Conservation (phyloP, 2,797 vertebrate genomes). For the Coilia nasus region DNA sequence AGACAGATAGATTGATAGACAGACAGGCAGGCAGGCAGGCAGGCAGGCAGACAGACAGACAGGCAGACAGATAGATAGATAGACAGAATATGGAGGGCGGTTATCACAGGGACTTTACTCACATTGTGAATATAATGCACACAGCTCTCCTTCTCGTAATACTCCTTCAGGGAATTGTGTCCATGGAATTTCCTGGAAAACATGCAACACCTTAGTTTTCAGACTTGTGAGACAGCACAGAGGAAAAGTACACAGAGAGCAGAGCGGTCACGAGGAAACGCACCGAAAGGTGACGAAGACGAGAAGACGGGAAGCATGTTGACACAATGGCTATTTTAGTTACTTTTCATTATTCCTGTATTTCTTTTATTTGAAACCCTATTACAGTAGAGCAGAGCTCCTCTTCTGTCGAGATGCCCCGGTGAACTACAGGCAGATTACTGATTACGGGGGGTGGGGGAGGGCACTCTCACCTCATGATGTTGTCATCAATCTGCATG, state of each 20-base stretch:
- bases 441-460: neutral
- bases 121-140: conserved; percentile 95
- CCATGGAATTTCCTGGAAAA: conserved; percentile 91
- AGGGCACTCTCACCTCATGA: conserved; percentile 86
- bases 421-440: too few relatives aligned
- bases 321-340: neutral
- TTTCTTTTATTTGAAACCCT: too few relatives aligned
- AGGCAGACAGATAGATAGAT: too few relatives aligned
- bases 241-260: neutral
- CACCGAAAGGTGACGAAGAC: too few relatives aligned
- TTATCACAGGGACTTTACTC: conserved; percentile 58
- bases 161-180: conserved; percentile 92
- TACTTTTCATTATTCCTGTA: too few relatives aligned
- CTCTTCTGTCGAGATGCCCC: too few relatives aligned
- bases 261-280: too few relatives aligned
- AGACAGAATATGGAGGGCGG: neutral
- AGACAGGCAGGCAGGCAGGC: neutral
- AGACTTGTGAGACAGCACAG: neutral
- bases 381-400: too few relatives aligned
- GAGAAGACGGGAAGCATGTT: too few relatives aligned
- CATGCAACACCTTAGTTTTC: neutral
- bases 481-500: conserved; percentile 97
- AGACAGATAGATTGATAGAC: too few relatives aligned
- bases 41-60: neutral
- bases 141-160: conserved; percentile 97